A percentile compares a stretch with the other conserved stretches of the same genome.
Evolutionary conservation across 2,888 invertebrate genomes (phyloP).

Genomic region (Eudemis profundana): DNA sequence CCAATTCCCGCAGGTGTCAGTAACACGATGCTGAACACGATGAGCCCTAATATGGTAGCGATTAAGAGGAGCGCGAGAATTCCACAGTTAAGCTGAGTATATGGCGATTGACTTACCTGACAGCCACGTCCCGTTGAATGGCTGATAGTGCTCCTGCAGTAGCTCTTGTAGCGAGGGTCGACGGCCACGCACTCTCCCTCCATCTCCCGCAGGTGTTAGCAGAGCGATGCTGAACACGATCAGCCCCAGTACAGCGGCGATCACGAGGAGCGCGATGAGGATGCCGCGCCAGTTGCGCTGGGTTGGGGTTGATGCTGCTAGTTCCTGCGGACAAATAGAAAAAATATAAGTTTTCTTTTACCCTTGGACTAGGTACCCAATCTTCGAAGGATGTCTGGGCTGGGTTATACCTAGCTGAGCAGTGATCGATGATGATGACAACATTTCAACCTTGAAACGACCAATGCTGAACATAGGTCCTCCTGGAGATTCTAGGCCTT

Average conservation of each 20-base stretch:
- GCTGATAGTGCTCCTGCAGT: conserved; percentile 83
- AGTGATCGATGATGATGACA: too few species aligned
- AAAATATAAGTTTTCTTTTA: not conserved
- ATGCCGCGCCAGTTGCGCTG: conserved; percentile 98
- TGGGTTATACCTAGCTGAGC: too few species aligned
- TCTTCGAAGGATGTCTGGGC: too few species aligned
- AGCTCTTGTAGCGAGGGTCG: conserved; percentile 90
- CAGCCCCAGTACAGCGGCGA: conserved; percentile 93
- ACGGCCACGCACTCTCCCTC: conserved; percentile 87
- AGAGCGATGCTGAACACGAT: conserved; percentile 96
- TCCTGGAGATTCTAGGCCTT: too few species aligned
- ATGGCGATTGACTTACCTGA: conserved; percentile 85
- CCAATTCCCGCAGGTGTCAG: conserved; percentile 92
- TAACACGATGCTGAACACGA: conserved; percentile 95
- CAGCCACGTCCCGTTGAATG: conserved; percentile 89
- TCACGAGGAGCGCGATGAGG: conserved; percentile 95
- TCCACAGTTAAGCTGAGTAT: too few species aligned
- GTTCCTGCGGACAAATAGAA: conserved; percentile 87
- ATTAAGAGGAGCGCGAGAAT: conserved; percentile 96
- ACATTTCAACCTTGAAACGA: too few species aligned
- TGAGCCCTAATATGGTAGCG: conserved; percentile 93
- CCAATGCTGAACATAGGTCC: too few species aligned
- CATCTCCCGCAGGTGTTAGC: conserved; percentile 92
- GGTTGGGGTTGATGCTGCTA: conserved; percentile 94
- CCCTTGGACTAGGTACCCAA: too few species aligned